A percentile compares a stretch with the other conserved stretches of the same genome.
These are phyloP conservation scores for Aporophyla nigra DNA, from an alignment of 2,888 invertebrate genomes.

Conservation along the genomic window DNA sequence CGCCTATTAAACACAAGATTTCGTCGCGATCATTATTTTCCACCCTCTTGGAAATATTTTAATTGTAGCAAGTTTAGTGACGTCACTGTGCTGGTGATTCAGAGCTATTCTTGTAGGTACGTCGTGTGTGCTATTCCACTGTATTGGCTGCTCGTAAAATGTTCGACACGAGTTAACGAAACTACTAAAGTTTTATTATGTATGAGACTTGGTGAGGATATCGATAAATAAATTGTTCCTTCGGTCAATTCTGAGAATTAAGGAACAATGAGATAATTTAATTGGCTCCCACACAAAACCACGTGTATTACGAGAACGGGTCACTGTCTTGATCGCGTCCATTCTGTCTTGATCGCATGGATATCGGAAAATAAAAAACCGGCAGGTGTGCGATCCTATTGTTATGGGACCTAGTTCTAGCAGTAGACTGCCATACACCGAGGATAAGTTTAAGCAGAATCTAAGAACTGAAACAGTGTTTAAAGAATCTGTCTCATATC, in stretches of 20 bases:
- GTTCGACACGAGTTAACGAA: constrained; percentile 13
- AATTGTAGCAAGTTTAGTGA: constrained; percentile 44
- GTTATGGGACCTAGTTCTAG: not conserved
- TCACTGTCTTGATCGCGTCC: no score
- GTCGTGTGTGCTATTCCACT: constrained; percentile 20
- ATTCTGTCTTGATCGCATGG: no score
- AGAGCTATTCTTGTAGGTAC: constrained; percentile 45
- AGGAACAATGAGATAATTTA: not conserved
- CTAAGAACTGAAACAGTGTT: not conserved
- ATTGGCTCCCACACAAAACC: not conserved
- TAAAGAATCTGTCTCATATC: not conserved
- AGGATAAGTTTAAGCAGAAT: not conserved
- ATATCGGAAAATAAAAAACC: no score
- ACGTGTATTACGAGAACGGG: not conserved
- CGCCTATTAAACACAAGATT: constrained; percentile 45
- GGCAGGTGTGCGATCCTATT: no score
- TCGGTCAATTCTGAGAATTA: not conserved
- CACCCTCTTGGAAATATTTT: constrained; percentile 43
- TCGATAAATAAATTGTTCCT: not conserved
- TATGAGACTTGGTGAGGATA: not conserved
- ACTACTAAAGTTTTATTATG: not conserved
- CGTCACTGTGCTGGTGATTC: constrained; percentile 47
- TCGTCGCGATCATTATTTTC: constrained; percentile 30
- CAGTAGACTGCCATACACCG: not conserved
- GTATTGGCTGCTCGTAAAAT: constrained; percentile 30